Evolutionary conservation across 2,113 vertebrate species (phyloP), one percentile per base, ranked within the genome.

Genomic region (Odocoileus hemionus): DNA sequence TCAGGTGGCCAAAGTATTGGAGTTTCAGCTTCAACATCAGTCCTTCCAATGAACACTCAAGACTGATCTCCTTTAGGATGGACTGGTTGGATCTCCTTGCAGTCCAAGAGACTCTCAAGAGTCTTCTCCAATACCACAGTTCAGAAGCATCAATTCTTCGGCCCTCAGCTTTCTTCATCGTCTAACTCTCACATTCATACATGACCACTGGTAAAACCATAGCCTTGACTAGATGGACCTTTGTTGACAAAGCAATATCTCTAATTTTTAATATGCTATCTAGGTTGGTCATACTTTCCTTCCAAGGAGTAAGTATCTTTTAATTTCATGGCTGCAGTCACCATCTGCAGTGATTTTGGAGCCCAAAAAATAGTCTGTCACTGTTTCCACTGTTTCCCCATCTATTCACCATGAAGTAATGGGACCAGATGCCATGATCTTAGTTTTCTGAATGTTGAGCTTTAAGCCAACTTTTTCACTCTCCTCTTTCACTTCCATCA

Each of bases 81-180:
- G 19, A 39, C 17, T 21, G 7, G 9, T 12, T 70, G 67, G n/a
- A 70, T 70, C 67, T 70, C 67, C 2, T 39, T 70, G n/a, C 67
- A 70, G 10, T 39, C 19, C 67, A 70, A 39, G 10, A 5, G n/a
- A 70, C 67, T 70, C 67, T 23, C 67, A 70, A 39, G 67, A 39
- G 67, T 70, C 67, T 39, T 39, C 19, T 39, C 67, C 67, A 70
- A 39, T 9, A 36, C n/a, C n/a, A 70, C 9, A 70, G n/a, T 70
- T 36, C 64, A 70, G 36, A 36, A 36, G 19, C 64, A 70, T 36
- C 2, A 70, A 36, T 67, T 67, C 64, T 36, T 70, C 9, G 0
- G 17, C 4, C 1, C 19, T 70, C 64, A 70, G 9, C 2, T 12
- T 70, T 23, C 19, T 19, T 70, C 3, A 23, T 6, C 0, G n/a